Base-by-base conservation (phyloP, 2,797 vertebrate species). In the Neostethus bicornis region DNA sequence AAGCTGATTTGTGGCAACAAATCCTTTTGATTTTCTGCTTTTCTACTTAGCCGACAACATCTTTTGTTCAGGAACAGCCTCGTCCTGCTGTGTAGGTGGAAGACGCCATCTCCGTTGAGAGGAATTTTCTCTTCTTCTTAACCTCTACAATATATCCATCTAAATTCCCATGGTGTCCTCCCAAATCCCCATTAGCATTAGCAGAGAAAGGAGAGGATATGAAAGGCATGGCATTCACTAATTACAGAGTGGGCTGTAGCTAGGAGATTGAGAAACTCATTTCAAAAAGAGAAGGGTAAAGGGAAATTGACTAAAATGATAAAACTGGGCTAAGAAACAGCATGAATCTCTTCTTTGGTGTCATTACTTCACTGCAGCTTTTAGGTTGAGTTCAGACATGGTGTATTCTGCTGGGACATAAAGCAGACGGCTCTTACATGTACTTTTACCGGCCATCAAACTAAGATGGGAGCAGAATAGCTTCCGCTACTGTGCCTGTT, bases 21-120 rank as follows among this genome's bases (percentile, higher is more conserved):
- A 55, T 66, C 58, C 59, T 61, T n/a, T 48, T 66, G 63, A 32
- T 72, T 64, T 70, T 53, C 64, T 61, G 60, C 51, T 62, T 62
- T 65, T 68, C 69, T 77, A 80, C 82, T 71, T 66, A 85, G 65
- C 53, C 66, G 49, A 77, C 65, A 73, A 70, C 75, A 56, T 66
- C 48, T 70, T 55, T 66, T 21, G 39, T 70, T 70, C 59, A 65
- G 67, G 44, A 67, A 46, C 35, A 41, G 61, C 64, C 73, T 77
- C 75, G 26, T 60, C 45, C 48, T 57, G 29, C 58, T 60, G 44
- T 6, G 56, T 75, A 65, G 64, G 70, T 61, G 53, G 66, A 78
- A 60, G 49, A 64, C 60, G 51, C 70, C 10, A 66, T 77, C 65
- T 74, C 61, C 68, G 80, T 26, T 24, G 26, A 70, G 55, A 72